phyloP scores from a whole-genome alignment of 2,888 invertebrate species.

The Sphaerophoria taeniata region DNA sequence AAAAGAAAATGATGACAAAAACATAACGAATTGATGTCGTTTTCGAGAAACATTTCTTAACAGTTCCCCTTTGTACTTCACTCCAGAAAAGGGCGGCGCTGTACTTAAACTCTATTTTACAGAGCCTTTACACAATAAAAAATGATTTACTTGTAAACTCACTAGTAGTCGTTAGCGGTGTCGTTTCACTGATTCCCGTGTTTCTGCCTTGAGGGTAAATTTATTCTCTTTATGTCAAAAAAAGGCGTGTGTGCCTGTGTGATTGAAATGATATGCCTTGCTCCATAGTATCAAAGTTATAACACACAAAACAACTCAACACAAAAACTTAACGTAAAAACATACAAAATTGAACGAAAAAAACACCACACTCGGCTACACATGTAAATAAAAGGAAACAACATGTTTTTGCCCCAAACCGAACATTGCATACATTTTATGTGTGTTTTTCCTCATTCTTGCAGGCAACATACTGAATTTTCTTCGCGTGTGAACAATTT shows the following conservation, averaged over 20 bases:
- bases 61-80: no score
- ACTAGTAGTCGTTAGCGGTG: slow-evolving; percentile 22
- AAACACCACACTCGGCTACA: slow-evolving; percentile 1
- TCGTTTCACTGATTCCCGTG: slow-evolving; percentile 21
- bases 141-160: slow-evolving; percentile 57
- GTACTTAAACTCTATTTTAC: neutral
- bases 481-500: slow-evolving; percentile 24
- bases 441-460: neutral
- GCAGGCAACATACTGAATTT: slow-evolving; percentile 10
- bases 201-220: slow-evolving; percentile 1
- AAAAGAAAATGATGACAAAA: no score
- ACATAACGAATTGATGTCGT: no score
- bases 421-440: neutral
- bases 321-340: no score
- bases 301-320: no score
- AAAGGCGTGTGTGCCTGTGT: no score
- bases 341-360: no score
- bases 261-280: no score
- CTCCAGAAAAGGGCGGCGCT: no score
- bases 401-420: slow-evolving; percentile 25
- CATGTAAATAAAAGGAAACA: slow-evolving; percentile 51
- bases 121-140: slow-evolving; percentile 21
- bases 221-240: neutral
- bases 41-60: no score
- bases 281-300: no score